Base-by-base conservation (phyloP, 2,113 vertebrate species). In the Trachemys scripta region DNA sequence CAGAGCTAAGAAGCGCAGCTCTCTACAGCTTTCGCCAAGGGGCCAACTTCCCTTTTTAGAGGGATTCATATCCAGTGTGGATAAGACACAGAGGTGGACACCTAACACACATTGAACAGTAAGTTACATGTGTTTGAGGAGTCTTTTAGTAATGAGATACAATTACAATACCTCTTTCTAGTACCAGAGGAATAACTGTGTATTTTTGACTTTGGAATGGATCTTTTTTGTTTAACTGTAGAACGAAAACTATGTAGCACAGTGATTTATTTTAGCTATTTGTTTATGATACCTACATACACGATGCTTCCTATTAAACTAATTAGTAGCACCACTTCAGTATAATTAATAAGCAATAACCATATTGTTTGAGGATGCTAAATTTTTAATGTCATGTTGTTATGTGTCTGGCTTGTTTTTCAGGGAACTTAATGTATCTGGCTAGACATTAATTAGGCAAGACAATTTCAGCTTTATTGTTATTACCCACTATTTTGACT, bases 341-440 rank as follows among this genome's bases (percentile, higher is more conserved):
- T 88, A 85, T 90, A 96, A 95, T 96, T 97, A 97, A 92, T 90
- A 96, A 92, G 84, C 78, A 92, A 91, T 85, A 96, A 94, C 13
- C n/a, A 95, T 87, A 97, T 84, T 95, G 62, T 97, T 95, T 9
- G 9, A 92, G 83, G 42, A 82, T 90, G 35, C 2, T 92, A 93
- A 90, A 94, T 93, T 65, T 94, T 96, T 87, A 90, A 56, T 19
- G 45, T 90, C 79, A 42, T 80, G 38, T 2, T 90, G 87, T 94
- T 80, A n/a, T 6, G 45, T 54, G 25, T 94, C 69, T 94, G 11
- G 25, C 69, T 82, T 94, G 9, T 91, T 96, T 95, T 95, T 80
- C 38, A 76, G 47, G 51, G 69, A 79, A 83, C 53, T 54, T 89
- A 88, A 83, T 51, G 19, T 47, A 49, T 93, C 27, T 95, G 57